A percentile compares a stretch with the other conserved stretches of the same genome.
phyloP scores from a whole-genome alignment of 2,113 vertebrate genomes.

The Periophthalmus modestus region DNA sequence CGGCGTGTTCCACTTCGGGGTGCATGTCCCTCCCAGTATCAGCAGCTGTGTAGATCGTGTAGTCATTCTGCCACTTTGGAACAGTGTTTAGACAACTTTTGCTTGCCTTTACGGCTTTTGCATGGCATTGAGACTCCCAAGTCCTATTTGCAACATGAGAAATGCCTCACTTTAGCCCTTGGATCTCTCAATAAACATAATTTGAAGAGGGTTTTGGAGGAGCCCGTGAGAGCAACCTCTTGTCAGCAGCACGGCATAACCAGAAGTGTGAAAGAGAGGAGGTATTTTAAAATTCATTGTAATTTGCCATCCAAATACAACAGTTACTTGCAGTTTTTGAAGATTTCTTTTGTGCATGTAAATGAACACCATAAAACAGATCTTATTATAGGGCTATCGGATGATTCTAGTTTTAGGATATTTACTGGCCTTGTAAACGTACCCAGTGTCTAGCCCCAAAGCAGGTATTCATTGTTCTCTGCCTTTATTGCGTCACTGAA shows the following conservation, averaged over 20 bases:
- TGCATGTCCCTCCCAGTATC: neutral
- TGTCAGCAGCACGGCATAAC: neutral
- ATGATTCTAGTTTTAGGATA: no score
- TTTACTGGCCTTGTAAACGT: no score
- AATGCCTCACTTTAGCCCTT: no score
- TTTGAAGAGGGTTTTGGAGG: neutral
- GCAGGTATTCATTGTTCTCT: neutral
- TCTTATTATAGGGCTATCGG: no score
- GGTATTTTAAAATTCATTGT: no score
- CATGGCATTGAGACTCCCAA: neutral
- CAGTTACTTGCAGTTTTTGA: no score
- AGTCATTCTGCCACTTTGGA: neutral
- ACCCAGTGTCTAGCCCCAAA: neutral
- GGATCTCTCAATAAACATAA: no score
- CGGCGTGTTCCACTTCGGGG: neutral
- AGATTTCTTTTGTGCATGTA: no score
- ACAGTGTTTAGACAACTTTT: neutral
- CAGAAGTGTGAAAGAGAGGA: neutral
- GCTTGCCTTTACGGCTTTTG: neutral
- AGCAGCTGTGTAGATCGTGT: neutral
- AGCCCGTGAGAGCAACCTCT: neutral
- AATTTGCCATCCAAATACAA: no score
- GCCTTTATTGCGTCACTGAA: neutral
- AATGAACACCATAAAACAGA: no score
- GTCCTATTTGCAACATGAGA: no score